A percentile compares a stretch with the other conserved stretches of the same genome.
Conservation (phyloP, 2,113 vertebrate genomes). For the Cervus canadensis region DNA sequence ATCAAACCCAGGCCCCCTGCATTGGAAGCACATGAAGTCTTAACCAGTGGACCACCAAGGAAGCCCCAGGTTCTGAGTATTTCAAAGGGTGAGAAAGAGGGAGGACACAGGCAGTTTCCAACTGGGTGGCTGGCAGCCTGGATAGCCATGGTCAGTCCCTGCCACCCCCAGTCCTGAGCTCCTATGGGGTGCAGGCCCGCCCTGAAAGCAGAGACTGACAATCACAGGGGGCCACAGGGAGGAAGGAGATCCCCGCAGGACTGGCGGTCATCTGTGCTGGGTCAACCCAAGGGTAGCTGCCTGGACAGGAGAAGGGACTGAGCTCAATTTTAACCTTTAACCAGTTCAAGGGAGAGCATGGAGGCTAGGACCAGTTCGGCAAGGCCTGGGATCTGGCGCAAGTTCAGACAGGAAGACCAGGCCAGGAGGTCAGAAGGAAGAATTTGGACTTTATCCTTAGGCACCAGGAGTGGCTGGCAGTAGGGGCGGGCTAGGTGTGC, state of each 20-base stretch:
- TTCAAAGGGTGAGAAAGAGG: background rate
- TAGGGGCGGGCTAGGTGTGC: too few relatives aligned
- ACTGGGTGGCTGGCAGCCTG: background rate
- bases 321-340: background rate
- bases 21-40: background rate
- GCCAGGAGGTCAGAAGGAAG: background rate
- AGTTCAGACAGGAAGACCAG: background rate
- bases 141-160: background rate
- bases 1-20: background rate
- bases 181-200: background rate
- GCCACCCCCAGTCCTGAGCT: background rate
- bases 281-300: background rate
- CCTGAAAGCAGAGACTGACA: background rate
- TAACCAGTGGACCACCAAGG: background rate
- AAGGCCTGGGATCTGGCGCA: background rate
- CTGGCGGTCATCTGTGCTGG: fast-evolving
- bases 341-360: background rate
- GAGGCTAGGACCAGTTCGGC: background rate
- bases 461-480: background rate
- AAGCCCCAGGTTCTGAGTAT: background rate
- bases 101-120: background rate
- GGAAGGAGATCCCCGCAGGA: background rate
- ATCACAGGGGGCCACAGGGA: background rate
- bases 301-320: background rate
- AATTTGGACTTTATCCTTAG: background rate